Conservation (phyloP, 2,888 invertebrate genomes). For the Trichacis sp. region DNA sequence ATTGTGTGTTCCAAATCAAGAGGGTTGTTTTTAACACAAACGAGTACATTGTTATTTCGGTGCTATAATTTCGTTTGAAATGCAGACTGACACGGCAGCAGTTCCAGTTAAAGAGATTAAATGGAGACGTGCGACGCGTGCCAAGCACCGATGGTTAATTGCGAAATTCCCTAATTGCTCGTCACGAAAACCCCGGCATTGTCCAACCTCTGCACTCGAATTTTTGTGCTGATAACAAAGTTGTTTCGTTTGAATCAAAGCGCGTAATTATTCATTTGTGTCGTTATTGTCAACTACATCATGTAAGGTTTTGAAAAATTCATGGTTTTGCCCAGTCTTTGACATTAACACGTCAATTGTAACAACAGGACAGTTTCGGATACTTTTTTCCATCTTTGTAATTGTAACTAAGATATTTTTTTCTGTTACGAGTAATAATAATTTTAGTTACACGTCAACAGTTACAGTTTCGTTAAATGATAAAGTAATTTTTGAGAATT, state of each 20-base stretch:
- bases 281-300: too few relatives aligned
- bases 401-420: too few relatives aligned
- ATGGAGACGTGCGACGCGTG: conserved; percentile 62
- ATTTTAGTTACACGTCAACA: too few relatives aligned
- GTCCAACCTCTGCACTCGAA: conserved; percentile 28
- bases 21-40: conserved; percentile 10
- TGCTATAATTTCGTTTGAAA: conserved; percentile 65
- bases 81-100: conserved; percentile 64
- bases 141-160: conserved; percentile 57
- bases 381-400: too few relatives aligned
- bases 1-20: neutral
- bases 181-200: conserved; percentile 48
- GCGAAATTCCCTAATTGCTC: conserved; percentile 61
- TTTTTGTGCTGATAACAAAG: conserved; percentile 23
- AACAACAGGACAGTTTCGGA: too few relatives aligned
- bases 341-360: too few relatives aligned
- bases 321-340: too few relatives aligned
- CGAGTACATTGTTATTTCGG: conserved; percentile 26
- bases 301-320: too few relatives aligned
- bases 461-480: too few relatives aligned
- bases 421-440: too few relatives aligned
- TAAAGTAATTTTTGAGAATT: too few relatives aligned
- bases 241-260: conserved; percentile 28
- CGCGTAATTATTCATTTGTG: conserved; percentile 26
- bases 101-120: conserved; percentile 65